Conservation (phyloP, 2,888 invertebrate species). For the Junonia oenone region DNA sequence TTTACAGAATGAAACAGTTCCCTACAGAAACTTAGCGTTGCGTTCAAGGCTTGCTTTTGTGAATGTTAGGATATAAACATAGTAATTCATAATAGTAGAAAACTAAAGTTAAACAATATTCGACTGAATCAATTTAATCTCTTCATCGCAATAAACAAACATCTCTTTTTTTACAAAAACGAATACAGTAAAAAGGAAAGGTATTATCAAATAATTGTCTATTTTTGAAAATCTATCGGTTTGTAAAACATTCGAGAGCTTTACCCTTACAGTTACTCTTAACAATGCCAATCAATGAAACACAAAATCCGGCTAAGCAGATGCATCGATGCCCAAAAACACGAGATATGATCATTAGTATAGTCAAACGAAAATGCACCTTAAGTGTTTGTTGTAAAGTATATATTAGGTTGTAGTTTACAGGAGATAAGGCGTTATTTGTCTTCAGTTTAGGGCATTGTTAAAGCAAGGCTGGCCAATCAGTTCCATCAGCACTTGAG, state of each 20-base stretch:
- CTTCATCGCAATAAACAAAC: not conserved
- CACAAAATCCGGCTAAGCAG: conserved; percentile 71
- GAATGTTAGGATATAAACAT: no score
- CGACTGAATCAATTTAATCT: no score
- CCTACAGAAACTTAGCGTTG: no score
- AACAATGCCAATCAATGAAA: conserved; percentile 75
- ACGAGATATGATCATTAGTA: conserved; percentile 26
- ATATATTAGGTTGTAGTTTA: conserved; percentile 23
- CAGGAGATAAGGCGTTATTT: conserved; percentile 36
- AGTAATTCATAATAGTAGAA: no score
- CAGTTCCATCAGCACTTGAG: conserved; percentile 74
- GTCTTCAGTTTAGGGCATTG: conserved; percentile 47
- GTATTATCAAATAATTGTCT: conserved; percentile 60
- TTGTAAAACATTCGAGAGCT: conserved; percentile 46
- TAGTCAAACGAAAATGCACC: conserved; percentile 27
- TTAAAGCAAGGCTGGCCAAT: conserved; percentile 71
- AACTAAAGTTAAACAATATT: no score
- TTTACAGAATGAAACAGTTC: no score
- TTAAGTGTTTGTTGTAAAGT: not conserved
- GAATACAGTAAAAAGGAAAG: not conserved
- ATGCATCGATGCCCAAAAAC: conserved; percentile 54
- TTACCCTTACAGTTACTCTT: conserved; percentile 50
- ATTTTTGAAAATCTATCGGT: conserved; percentile 45
- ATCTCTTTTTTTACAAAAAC: not conserved
- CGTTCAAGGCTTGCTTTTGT: no score